phyloP scores from a whole-genome alignment of 1,140 invertebrate genomes.

The Harpegnathos saltator region DNA sequence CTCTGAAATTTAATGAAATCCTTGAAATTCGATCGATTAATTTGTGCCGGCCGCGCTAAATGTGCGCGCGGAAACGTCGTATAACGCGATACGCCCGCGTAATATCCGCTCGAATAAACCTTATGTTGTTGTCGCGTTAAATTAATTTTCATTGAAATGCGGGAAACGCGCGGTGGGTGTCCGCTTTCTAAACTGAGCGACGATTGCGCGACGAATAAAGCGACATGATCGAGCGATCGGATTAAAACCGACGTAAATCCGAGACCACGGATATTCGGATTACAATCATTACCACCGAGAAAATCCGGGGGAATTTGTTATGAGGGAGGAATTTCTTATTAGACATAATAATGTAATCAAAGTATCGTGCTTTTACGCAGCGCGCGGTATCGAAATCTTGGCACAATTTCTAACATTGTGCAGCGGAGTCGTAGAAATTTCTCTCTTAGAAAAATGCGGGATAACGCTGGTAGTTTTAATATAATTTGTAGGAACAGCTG shows the following conservation, averaged over 20 bases:
- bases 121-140: not conserved
- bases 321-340: conserved; percentile 23
- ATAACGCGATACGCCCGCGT: not conserved
- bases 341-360: conserved; percentile 21
- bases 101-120: conserved; percentile 9
- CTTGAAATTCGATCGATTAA: conserved; percentile 27
- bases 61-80: not conserved
- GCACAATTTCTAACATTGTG: conserved; percentile 43
- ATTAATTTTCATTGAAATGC: conserved; percentile 29
- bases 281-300: conserved; percentile 1
- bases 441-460: not conserved
- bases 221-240: not conserved
- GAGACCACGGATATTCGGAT: not conserved
- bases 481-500: conserved; percentile 13
- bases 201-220: not conserved
- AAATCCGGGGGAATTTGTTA: conserved; percentile 18
- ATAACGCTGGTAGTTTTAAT: conserved; percentile 24
- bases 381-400: conserved; percentile 7
- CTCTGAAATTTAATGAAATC: conserved; percentile 40
- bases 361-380: not conserved
- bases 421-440: conserved; percentile 18
- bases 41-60: not conserved
- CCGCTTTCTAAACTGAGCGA: conserved; percentile 25
- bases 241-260: conserved; percentile 24
- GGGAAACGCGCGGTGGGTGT: not conserved